A percentile compares a stretch with the other conserved stretches of the same genome.
Conservation (phyloP, 2,888 invertebrate genomes). For the Timema podura region DNA sequence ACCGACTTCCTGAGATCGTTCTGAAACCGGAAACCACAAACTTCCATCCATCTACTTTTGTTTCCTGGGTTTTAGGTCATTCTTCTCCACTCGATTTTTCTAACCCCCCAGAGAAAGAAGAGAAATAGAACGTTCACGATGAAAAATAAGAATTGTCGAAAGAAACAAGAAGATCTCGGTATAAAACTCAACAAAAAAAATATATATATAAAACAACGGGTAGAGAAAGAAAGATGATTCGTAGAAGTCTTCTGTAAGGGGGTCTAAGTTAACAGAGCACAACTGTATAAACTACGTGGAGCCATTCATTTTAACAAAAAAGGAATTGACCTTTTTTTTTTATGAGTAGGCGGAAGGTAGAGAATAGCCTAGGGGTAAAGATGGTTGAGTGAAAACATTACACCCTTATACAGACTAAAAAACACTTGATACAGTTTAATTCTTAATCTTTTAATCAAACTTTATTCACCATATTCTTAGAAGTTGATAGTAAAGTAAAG, state of each 20-base stretch:
- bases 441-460: no score
- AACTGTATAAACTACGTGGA: neutral
- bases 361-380: no score
- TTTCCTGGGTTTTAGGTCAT: neutral
- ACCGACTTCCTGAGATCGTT: conserved; percentile 24
- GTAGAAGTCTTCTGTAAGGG: neutral
- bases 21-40: conserved; percentile 25
- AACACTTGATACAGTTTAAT: no score
- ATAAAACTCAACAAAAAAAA: conserved; percentile 12
- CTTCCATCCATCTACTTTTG: conserved; percentile 28
- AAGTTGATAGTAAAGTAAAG: no score
- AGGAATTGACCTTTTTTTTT: no score
- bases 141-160: neutral
- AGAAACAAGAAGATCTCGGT: neutral
- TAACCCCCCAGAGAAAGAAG: conserved; percentile 16
- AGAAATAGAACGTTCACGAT: conserved; percentile 6
- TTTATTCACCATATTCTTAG: no score
- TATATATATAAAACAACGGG: neutral
- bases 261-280: conserved; percentile 1
- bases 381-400: no score
- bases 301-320: no score
- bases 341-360: no score
- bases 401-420: no score
- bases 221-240: conserved; percentile 8
- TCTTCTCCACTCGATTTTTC: no score